A percentile compares a stretch with the other conserved stretches of the same genome.
phyloP scores from a whole-genome alignment of 1,140 invertebrate genomes.

The Melitaea cinxia region DNA sequence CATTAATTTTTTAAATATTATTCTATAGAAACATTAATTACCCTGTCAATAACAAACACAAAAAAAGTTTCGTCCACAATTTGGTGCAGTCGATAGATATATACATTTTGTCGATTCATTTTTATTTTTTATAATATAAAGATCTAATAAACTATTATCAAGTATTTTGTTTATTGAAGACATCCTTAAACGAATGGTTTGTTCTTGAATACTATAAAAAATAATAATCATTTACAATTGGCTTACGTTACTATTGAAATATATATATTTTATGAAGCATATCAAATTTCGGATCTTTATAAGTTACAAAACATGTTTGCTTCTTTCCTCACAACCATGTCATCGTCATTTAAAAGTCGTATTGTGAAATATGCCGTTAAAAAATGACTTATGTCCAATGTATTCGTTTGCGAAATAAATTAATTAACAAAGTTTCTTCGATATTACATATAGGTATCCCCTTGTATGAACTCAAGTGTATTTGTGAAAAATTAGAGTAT shows the following conservation, averaged over 20 bases:
- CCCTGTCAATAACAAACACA: too few relatives aligned
- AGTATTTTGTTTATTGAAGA: too few relatives aligned
- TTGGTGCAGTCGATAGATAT: too few relatives aligned
- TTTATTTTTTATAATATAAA: too few relatives aligned
- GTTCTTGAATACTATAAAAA: too few relatives aligned
- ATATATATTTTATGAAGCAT: conserved; percentile 4
- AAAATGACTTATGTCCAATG: conserved; percentile 31
- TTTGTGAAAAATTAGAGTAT: background rate
- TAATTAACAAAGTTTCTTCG: conserved; percentile 30
- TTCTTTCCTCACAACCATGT: conserved; percentile 21
- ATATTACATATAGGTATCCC: conserved; percentile 13
- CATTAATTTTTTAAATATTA: too few relatives aligned
- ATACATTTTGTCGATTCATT: too few relatives aligned
- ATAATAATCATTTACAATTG: too few relatives aligned
- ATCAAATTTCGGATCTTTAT: conserved; percentile 1
- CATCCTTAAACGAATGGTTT: too few relatives aligned
- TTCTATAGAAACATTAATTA: too few relatives aligned
- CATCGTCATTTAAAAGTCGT: conserved; percentile 22
- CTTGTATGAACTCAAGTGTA: background rate
- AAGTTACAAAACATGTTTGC: conserved; percentile 16
- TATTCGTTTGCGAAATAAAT: conserved; percentile 16
- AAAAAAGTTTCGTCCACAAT: too few relatives aligned
- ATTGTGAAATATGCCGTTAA: conserved; percentile 23
- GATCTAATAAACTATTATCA: too few relatives aligned
- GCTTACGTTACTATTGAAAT: background rate